These are phyloP conservation scores for Coregonus suidteri DNA, from an alignment of 2,797 vertebrate species.

Conservation along the genomic window DNA sequence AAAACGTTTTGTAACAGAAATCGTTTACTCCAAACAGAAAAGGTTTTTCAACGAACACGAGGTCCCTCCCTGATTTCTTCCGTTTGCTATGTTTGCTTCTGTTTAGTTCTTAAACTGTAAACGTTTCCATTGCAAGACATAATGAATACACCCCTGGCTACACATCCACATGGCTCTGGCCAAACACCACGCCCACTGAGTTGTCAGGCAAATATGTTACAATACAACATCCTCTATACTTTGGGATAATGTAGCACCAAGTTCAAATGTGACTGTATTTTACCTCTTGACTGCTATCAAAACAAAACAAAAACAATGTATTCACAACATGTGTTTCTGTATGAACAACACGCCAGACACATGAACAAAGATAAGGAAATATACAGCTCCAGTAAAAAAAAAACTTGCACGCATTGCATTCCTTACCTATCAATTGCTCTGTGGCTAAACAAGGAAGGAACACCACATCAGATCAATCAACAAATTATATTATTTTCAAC, in stretches of 20 bases:
- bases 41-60: too few relatives aligned
- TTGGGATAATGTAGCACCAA: not conserved
- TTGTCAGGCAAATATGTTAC: not conserved
- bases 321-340: not conserved
- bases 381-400: not conserved
- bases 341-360: not conserved
- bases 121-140: too few relatives aligned
- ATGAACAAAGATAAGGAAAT: not conserved
- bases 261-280: not conserved
- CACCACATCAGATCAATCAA: not conserved
- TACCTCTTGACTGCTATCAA: too few relatives aligned
- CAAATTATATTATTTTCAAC: not conserved
- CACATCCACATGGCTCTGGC: too few relatives aligned
- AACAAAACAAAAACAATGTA: not conserved
- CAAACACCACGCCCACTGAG: not conserved
- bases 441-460: constrained; percentile 75
- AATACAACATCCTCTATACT: not conserved
- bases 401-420: not conserved
- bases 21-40: too few relatives aligned
- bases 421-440: constrained; percentile 93
- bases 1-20: too few relatives aligned
- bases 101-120: too few relatives aligned
- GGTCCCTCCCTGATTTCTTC: too few relatives aligned
- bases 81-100: too few relatives aligned
- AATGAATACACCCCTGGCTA: too few relatives aligned